phyloP scores from a whole-genome alignment of 1,140 invertebrate genomes.

The Drosophila parabipectinata region DNA sequence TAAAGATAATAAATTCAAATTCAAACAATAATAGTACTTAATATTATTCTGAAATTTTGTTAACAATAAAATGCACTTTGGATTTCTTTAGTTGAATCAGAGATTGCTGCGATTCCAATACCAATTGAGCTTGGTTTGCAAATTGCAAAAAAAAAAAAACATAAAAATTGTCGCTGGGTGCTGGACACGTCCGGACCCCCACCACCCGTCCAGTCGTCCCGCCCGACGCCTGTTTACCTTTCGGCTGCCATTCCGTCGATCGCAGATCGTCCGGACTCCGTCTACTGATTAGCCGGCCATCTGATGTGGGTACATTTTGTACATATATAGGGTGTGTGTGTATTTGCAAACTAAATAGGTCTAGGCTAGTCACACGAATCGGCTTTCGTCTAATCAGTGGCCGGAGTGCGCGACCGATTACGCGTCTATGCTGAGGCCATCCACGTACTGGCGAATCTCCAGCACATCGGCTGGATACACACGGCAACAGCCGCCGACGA shows the following conservation, averaged over 20 bases:
- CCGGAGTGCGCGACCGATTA: constrained; percentile 24
- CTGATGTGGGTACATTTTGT: constrained; percentile 29
- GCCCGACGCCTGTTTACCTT: constrained; percentile 15
- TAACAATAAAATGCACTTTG: constrained; percentile 16
- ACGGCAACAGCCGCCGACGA: constrained; percentile 92
- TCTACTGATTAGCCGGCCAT: constrained; percentile 41
- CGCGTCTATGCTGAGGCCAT: constrained; percentile 48
- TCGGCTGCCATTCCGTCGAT: neutral
- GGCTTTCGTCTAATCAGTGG: constrained; percentile 36
- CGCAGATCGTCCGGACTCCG: constrained; percentile 4
- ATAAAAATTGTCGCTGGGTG: constrained; percentile 10
- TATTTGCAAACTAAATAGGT: constrained; percentile 49
- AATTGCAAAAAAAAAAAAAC: constrained; percentile 1
- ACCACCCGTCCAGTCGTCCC: neutral
- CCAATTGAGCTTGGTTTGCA: constrained; percentile 26
- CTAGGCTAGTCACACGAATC: constrained; percentile 46
- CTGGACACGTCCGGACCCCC: constrained; percentile 1
- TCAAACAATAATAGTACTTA: neutral
- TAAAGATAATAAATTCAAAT: neutral
- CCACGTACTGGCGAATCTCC: constrained; percentile 84
- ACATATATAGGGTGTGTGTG: constrained; percentile 11
- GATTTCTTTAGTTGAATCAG: constrained; percentile 1
- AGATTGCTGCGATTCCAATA: constrained; percentile 7
- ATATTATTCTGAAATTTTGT: neutral
- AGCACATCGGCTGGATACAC: constrained; percentile 88